Evolutionary conservation across 2,888 invertebrate genomes (phyloP).

Genomic region (Cerastis leucographa): DNA sequence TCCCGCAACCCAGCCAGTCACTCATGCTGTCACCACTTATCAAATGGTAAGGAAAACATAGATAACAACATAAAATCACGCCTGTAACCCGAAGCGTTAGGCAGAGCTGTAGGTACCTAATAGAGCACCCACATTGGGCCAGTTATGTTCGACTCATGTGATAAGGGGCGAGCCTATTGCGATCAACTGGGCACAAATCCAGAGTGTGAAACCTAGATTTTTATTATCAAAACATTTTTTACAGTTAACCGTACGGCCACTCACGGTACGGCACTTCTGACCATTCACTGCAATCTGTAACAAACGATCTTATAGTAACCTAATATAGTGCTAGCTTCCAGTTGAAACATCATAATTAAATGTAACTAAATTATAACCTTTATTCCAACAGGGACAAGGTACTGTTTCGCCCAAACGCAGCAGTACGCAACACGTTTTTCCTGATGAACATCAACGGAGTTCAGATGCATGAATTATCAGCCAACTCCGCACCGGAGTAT

Average conservation of each 20-base stretch:
- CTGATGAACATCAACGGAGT: slow-evolving; percentile 88
- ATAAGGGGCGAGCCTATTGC: too few relatives aligned
- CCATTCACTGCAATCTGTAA: background rate
- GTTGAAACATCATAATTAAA: too few relatives aligned
- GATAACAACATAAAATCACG: too few relatives aligned
- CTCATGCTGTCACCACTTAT: slow-evolving; percentile 83
- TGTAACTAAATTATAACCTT: background rate
- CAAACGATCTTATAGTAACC: background rate
- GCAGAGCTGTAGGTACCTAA: too few relatives aligned
- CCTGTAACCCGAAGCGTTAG: too few relatives aligned
- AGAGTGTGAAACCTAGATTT: too few relatives aligned
- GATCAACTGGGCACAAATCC: too few relatives aligned
- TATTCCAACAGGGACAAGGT: slow-evolving; percentile 83
- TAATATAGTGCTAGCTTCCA: background rate
- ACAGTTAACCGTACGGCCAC: background rate
- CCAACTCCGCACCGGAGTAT: slow-evolving; percentile 84
- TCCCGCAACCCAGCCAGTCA: slow-evolving; percentile 80
- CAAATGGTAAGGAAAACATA: slow-evolving; percentile 78
- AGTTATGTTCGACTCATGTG: too few relatives aligned
- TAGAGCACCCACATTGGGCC: too few relatives aligned
- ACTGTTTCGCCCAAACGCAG: slow-evolving; percentile 87
- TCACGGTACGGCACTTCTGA: background rate
- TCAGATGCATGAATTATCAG: slow-evolving; percentile 88
- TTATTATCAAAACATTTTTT: background rate
- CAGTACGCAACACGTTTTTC: slow-evolving; percentile 88